Conservation (phyloP, 2,797 vertebrate genomes). For the Rhinogobio ventralis region DNA sequence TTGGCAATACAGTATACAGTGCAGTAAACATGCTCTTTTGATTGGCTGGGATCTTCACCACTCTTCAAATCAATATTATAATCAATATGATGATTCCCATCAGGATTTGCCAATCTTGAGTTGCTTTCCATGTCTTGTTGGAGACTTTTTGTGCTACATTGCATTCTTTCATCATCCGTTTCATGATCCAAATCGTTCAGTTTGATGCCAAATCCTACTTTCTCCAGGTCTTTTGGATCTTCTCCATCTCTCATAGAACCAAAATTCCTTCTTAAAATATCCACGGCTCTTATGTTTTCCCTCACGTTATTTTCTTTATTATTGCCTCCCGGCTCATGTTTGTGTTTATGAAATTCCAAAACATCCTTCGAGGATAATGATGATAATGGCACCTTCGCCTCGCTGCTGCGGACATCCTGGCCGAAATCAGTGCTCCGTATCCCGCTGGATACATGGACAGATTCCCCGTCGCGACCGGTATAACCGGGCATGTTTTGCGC, state of each 20-base stretch:
- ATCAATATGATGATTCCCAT: conserved; percentile 48
- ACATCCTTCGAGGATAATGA: conserved; percentile 44
- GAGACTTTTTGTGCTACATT: conserved; percentile 4
- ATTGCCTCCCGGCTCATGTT: conserved; percentile 56
- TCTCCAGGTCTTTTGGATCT: conserved; percentile 43
- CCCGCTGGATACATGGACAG: conserved; percentile 57
- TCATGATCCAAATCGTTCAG: conserved; percentile 43
- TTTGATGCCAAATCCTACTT: conserved; percentile 39
- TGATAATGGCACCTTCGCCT: conserved; percentile 48
- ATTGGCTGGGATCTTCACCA: conserved; percentile 56
- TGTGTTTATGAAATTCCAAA: conserved; percentile 53
- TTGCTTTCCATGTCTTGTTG: conserved; percentile 44
- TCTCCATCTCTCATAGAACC: conserved; percentile 55
- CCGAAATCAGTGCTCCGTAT: conserved; percentile 66
- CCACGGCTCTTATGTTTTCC: conserved; percentile 67
- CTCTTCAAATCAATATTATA: conserved; percentile 37
- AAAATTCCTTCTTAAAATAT: conserved; percentile 75
- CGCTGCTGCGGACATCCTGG: conserved; percentile 61
- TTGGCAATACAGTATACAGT: conserved; percentile 91
- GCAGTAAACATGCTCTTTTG: conserved; percentile 86
- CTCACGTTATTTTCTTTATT: conserved; percentile 45
- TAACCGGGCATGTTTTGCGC: conserved; percentile 73
- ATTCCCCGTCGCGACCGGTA: conserved; percentile 71
- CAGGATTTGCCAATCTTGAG: conserved; percentile 24
- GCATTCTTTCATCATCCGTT: neutral